A percentile compares a stretch with the other conserved stretches of the same genome.
Evolutionary conservation across 2,888 invertebrate genomes (phyloP).

Genomic region (Leptopilina myrica): DNA sequence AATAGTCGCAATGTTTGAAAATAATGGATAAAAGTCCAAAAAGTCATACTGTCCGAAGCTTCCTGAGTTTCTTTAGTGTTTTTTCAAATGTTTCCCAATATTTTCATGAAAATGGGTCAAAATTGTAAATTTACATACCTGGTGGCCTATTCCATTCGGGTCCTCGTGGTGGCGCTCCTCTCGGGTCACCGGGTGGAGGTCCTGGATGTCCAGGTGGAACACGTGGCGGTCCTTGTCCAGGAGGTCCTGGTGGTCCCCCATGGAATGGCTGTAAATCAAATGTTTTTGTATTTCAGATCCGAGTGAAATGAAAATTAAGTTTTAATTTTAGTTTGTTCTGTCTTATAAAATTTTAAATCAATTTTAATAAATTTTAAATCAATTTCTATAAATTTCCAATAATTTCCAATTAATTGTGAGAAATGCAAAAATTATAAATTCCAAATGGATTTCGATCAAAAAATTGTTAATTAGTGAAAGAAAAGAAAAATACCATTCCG

Average conservation of each 20-base stretch:
- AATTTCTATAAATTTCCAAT: too few species aligned
- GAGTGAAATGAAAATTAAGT: too few species aligned
- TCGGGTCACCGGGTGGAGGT: slow-evolving; percentile 81
- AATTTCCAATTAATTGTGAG: too few species aligned
- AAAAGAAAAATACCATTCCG: slow-evolving; percentile 76
- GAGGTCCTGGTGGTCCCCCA: slow-evolving; percentile 79
- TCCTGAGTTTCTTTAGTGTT: too few species aligned
- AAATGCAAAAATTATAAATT: too few species aligned
- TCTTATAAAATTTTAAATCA: too few species aligned
- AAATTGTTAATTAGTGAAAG: slow-evolving; percentile 47
- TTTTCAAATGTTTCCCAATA: background rate
- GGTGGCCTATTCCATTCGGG: slow-evolving; percentile 88
- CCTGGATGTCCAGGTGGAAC: slow-evolving; percentile 79
- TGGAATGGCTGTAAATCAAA: slow-evolving; percentile 76
- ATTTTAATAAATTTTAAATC: too few species aligned
- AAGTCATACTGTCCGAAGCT: too few species aligned
- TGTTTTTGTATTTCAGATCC: too few species aligned
- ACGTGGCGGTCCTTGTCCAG: slow-evolving; percentile 77
- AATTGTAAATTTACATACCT: slow-evolving; percentile 64
- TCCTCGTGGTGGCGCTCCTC: slow-evolving; percentile 78
- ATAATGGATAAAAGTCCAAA: too few species aligned
- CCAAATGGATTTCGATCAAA: background rate
- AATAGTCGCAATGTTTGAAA: too few species aligned
- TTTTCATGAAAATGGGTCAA: background rate
- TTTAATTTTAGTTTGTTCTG: too few species aligned